These are phyloP conservation scores for Astyanax mexicanus DNA, from an alignment of 2,797 vertebrate species.

Conservation along the genomic window DNA sequence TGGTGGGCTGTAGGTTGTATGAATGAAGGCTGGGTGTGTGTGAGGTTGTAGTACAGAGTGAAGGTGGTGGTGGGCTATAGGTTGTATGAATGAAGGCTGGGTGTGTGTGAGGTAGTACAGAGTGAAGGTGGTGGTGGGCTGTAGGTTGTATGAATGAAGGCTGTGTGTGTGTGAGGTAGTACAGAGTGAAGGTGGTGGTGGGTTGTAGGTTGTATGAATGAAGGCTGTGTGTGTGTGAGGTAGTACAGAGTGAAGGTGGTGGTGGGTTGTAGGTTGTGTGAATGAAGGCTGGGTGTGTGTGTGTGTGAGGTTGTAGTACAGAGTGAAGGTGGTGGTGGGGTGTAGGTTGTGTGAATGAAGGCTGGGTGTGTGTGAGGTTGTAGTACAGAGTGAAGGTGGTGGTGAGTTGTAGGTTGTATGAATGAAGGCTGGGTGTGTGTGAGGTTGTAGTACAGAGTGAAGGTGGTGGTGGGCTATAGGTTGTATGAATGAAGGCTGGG, in stretches of 20 bases:
- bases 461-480: no score
- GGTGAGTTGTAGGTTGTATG: constrained; percentile 39
- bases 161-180: no score
- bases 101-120: no score
- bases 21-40: no score
- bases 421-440: constrained; percentile 22
- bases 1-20: background rate
- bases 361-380: constrained; percentile 5
- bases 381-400: constrained; percentile 28
- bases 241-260: no score
- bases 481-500: constrained; percentile 35
- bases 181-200: no score
- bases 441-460: constrained; percentile 7
- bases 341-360: constrained; percentile 42
- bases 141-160: no score
- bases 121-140: background rate
- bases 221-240: no score
- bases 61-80: background rate
- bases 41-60: no score
- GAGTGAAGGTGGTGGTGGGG: no score
- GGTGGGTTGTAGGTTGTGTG: background rate
- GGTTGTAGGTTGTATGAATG: background rate
- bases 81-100: no score
- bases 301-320: constrained; percentile 9
- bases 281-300: no score